A percentile compares a stretch with the other conserved stretches of the same genome.
Conservation (phyloP, 2,888 invertebrate genomes). For the Acanthosepion esculentum region DNA sequence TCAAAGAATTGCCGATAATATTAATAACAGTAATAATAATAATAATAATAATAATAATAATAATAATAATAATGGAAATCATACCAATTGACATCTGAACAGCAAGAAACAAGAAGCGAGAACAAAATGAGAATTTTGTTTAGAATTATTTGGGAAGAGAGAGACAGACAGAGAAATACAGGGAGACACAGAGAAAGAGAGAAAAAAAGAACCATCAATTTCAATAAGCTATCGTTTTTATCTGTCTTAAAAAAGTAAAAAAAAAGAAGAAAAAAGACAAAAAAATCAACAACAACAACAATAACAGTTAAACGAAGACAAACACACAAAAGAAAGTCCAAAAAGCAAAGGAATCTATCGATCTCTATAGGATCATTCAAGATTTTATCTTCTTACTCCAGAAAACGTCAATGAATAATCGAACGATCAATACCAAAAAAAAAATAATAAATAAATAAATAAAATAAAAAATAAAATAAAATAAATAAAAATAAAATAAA, state of each 20-base stretch:
- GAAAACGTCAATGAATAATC: not conserved
- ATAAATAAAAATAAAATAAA: no score
- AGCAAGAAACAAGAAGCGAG: conserved; percentile 12
- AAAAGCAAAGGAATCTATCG: not conserved
- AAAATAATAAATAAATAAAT: no score
- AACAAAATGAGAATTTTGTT: not conserved
- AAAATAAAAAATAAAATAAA: no score
- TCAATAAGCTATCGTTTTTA: not conserved
- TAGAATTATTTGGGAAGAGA: not conserved
- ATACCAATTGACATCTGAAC: conserved; percentile 1
- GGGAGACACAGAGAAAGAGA: not conserved
- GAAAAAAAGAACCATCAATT: not conserved
- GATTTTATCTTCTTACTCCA: not conserved
- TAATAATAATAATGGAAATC: conserved; percentile 6
- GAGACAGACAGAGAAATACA: not conserved
- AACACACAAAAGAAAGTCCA: not conserved
- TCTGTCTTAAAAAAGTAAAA: not conserved
- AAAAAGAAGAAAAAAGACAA: not conserved
- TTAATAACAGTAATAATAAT: not conserved
- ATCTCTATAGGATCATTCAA: not conserved
- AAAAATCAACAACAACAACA: not conserved
- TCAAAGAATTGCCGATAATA: not conserved
- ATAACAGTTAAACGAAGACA: not conserved
- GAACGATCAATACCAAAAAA: not conserved
- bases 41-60: conserved; percentile 33